Conservation (phyloP, 2,113 vertebrate genomes). For the Gasterosteus aculeatus region DNA sequence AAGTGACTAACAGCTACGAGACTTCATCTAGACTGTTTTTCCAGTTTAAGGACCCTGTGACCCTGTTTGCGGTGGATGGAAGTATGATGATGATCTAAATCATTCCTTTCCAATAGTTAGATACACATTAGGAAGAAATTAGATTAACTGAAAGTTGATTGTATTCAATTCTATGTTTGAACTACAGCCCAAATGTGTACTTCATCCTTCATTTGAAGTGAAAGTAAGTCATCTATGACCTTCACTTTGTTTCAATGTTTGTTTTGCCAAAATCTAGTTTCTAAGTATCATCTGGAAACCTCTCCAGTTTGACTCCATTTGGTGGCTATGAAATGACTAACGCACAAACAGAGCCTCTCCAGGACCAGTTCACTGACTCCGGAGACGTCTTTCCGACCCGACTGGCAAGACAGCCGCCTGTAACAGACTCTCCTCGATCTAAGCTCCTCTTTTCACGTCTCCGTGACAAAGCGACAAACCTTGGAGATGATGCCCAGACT, state of each 20-base stretch:
- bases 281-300: background rate
- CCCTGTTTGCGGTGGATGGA: background rate
- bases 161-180: background rate
- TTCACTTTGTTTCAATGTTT: background rate
- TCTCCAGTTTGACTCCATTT: conserved; percentile 7
- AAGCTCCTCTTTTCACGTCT: no score
- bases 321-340: conserved; percentile 16
- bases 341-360: background rate
- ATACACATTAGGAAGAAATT: background rate
- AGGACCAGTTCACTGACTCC: conserved; percentile 8
- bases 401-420: conserved; percentile 17
- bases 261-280: background rate
- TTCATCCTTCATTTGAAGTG: background rate
- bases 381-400: conserved; percentile 4
- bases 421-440: conserved; percentile 1
- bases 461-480: no score
- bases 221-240: background rate
- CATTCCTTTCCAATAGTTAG: background rate
- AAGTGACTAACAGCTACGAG: background rate
- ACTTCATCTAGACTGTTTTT: conserved; percentile 6
- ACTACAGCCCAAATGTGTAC: background rate
- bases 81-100: background rate
- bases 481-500: conserved; percentile 90
- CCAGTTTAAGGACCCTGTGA: background rate
- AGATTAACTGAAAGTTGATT: background rate